Conservation (phyloP, 2,113 vertebrate genomes). For the Himantopus leucocephalus region DNA sequence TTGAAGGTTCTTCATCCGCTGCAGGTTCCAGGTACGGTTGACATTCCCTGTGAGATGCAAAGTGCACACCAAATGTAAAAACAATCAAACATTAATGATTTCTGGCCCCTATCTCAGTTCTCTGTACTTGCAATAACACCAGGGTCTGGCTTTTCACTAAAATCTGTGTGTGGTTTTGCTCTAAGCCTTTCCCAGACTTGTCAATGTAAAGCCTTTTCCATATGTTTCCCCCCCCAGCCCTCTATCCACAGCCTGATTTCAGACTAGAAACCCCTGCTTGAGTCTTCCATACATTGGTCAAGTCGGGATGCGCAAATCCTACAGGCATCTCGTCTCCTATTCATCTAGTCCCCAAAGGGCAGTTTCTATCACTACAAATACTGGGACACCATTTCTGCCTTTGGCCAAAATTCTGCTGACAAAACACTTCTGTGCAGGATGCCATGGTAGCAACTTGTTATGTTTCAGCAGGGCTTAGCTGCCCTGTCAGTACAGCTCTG, state of each 20-base stretch:
- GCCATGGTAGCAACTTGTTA: not conserved
- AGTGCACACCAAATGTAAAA: not conserved
- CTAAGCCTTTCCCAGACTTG: not conserved
- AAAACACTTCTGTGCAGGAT: not conserved
- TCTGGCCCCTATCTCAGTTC: not conserved
- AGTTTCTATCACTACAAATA: not conserved
- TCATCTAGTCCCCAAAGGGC: not conserved
- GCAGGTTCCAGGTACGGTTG: constrained; percentile 79
- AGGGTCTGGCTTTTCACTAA: not conserved
- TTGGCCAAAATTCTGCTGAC: not conserved
- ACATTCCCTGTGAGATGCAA: constrained; percentile 39
- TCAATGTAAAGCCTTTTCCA: not conserved
- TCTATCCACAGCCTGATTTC: not conserved
- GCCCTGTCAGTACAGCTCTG: not conserved
- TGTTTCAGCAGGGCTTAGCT: not conserved
- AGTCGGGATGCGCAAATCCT: not conserved
- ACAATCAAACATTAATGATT: not conserved
- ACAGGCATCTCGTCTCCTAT: not conserved
- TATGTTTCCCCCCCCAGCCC: rapidly evolving
- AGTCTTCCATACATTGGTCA: not conserved
- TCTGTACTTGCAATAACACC: not conserved
- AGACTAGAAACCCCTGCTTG: not conserved
- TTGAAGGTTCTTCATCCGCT: constrained; percentile 76
- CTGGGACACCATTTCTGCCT: not conserved
- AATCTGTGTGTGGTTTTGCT: not conserved